A percentile compares a stretch with the other conserved stretches of the same genome.
Evolutionary conservation across 1,140 invertebrate genomes (phyloP).

Genomic region (Apis laboriosa): DNA sequence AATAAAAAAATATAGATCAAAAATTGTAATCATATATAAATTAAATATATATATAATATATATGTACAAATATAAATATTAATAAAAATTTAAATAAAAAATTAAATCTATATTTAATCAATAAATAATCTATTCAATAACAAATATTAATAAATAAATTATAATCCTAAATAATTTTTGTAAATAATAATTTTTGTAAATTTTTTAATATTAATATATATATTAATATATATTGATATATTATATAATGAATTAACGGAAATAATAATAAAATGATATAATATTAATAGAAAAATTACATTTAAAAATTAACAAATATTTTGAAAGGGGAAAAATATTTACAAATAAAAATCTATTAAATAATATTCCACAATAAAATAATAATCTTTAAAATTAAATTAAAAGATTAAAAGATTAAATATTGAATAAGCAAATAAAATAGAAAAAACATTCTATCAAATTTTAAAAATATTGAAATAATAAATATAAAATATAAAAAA

Average conservation of each 20-base stretch:
- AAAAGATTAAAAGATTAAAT: neutral
- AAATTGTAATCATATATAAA: too few relatives aligned
- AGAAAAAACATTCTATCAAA: neutral
- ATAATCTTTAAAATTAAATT: neutral
- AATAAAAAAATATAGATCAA: too few relatives aligned
- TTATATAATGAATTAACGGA: neutral
- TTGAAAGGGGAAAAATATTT: conserved; percentile 16
- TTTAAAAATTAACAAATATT: conserved; percentile 22
- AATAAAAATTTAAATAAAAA: too few relatives aligned
- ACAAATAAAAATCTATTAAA: neutral
- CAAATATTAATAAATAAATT: too few relatives aligned
- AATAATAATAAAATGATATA: conserved; percentile 12
- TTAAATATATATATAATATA: neutral
- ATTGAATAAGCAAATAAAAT: neutral
- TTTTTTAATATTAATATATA: too few relatives aligned
- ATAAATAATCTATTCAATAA: too few relatives aligned
- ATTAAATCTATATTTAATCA: too few relatives aligned
- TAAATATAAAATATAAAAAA: neutral
- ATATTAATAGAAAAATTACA: conserved; percentile 10
- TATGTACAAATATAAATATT: neutral
- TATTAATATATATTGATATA: neutral
- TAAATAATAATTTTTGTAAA: too few relatives aligned
- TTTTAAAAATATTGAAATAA: neutral
- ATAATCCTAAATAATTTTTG: too few relatives aligned
- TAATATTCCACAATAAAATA: neutral